Conservation (phyloP, 2,113 vertebrate species). For the Chaetodon auriga region DNA sequence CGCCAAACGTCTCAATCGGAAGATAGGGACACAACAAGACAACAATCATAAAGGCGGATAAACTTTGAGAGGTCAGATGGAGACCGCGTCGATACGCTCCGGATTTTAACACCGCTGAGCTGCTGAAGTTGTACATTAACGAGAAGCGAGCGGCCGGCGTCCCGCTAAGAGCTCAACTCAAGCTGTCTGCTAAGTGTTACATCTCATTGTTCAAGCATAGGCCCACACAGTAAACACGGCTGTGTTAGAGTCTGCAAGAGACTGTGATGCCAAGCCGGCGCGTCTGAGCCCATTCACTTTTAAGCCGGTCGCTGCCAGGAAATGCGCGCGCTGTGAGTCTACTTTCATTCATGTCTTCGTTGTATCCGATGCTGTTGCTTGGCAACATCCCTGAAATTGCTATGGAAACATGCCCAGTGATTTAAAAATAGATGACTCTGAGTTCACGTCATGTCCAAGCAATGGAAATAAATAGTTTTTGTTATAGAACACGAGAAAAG, state of each 20-base stretch:
- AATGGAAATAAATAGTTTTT: slow-evolving; percentile 8
- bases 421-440: slow-evolving; percentile 84
- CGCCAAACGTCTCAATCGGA: slow-evolving; percentile 3
- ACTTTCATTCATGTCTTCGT: slow-evolving; percentile 86
- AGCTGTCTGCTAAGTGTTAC: slow-evolving; percentile 42
- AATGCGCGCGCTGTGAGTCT: slow-evolving; percentile 68
- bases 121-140: background rate
- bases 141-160: background rate
- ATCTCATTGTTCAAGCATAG: slow-evolving; percentile 19
- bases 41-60: background rate
- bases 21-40: background rate
- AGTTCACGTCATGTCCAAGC: slow-evolving; percentile 77
- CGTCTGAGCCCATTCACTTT: slow-evolving; percentile 70
- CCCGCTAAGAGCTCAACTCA: background rate
- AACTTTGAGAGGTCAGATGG: slow-evolving; percentile 6
- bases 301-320: slow-evolving; percentile 43
- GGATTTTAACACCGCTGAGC: background rate
- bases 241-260: slow-evolving; percentile 13
- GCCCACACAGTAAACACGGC: slow-evolving; percentile 30
- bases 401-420: slow-evolving; percentile 85
- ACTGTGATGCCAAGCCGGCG: slow-evolving; percentile 51
- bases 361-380: slow-evolving; percentile 89
- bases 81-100: background rate
- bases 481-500: background rate
- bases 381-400: slow-evolving; percentile 87